phyloP scores from a whole-genome alignment of 2,888 invertebrate species.

The Perithous albicinctus region DNA sequence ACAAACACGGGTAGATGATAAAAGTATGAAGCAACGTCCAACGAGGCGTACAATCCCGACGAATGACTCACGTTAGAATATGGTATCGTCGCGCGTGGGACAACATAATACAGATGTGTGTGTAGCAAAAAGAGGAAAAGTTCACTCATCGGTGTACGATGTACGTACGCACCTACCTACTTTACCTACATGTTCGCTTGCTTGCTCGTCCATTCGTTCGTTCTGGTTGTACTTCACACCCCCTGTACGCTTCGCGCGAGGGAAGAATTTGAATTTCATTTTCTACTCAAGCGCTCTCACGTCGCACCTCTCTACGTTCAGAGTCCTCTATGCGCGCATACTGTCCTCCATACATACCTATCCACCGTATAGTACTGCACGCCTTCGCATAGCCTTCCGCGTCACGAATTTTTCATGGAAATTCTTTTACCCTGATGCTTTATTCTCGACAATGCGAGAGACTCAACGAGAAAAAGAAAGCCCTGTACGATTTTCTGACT shows the following conservation, averaged over 20 bases:
- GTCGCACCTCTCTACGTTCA: conserved; percentile 31
- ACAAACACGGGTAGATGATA: background rate
- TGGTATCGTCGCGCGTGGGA: conserved; percentile 12
- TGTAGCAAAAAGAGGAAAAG: conserved; percentile 16
- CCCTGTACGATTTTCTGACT: background rate
- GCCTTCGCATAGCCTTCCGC: conserved; percentile 21
- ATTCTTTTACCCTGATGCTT: conserved; percentile 4
- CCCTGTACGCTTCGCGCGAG: conserved; percentile 31
- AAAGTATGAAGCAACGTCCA: background rate
- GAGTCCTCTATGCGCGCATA: conserved; percentile 29
- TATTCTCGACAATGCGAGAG: conserved; percentile 18
- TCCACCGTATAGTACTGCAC: background rate
- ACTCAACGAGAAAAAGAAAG: background rate
- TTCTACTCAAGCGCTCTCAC: conserved; percentile 61
- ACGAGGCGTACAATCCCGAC: conserved; percentile 17
- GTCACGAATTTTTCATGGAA: conserved; percentile 40
- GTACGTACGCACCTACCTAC: background rate
- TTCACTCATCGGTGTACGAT: conserved; percentile 37
- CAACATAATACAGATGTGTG: conserved; percentile 17
- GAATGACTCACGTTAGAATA: background rate
- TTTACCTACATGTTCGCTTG: background rate
- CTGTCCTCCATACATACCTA: conserved; percentile 15
- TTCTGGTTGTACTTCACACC: conserved; percentile 41
- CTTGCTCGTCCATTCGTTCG: conserved; percentile 42
- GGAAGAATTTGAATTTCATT: conserved; percentile 69